These are phyloP conservation scores for Nudaria mundana DNA, from an alignment of 2,888 invertebrate genomes.

Conservation along the genomic window DNA sequence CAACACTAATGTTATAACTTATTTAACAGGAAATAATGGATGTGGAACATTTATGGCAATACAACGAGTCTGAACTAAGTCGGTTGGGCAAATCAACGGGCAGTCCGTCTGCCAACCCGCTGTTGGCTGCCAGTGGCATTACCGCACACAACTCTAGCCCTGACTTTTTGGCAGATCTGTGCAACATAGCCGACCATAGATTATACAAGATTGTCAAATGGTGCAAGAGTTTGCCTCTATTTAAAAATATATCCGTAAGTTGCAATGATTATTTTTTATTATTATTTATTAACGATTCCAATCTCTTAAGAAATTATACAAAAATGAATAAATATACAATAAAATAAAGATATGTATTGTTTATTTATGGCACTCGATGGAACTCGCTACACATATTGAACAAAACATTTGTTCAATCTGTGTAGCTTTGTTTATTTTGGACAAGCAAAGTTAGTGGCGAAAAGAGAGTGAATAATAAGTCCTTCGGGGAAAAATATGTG, in stretches of 20 bases:
- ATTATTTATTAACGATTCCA: too few species aligned
- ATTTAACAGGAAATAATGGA: constrained; percentile 93
- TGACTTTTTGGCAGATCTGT: constrained; percentile 93
- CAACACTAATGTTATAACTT: too few species aligned
- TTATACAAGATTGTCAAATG: constrained; percentile 98
- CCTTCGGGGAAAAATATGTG: too few species aligned
- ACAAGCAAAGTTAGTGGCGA: too few species aligned
- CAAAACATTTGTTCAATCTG: too few species aligned
- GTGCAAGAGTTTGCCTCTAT: constrained; percentile 98
- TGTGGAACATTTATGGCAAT: constrained; percentile 97
- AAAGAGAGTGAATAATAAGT: too few species aligned
- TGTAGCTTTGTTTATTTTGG: too few species aligned
- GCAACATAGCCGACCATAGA: constrained; percentile 96
- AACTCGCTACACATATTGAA: too few species aligned
- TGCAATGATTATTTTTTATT: background rate
- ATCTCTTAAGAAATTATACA: too few species aligned
- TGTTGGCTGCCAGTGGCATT: constrained; percentile 72
- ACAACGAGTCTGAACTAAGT: constrained; percentile 90
- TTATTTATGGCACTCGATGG: too few species aligned
- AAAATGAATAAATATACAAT: too few species aligned
- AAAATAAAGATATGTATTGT: too few species aligned
- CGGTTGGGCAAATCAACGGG: constrained; percentile 79
- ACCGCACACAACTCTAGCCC: constrained; percentile 86
- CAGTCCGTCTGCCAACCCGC: constrained; percentile 67
- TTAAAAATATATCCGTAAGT: constrained; percentile 96